These are phyloP conservation scores for Prunella fulvescens DNA, from an alignment of 2,113 vertebrate genomes.

Conservation along the genomic window DNA sequence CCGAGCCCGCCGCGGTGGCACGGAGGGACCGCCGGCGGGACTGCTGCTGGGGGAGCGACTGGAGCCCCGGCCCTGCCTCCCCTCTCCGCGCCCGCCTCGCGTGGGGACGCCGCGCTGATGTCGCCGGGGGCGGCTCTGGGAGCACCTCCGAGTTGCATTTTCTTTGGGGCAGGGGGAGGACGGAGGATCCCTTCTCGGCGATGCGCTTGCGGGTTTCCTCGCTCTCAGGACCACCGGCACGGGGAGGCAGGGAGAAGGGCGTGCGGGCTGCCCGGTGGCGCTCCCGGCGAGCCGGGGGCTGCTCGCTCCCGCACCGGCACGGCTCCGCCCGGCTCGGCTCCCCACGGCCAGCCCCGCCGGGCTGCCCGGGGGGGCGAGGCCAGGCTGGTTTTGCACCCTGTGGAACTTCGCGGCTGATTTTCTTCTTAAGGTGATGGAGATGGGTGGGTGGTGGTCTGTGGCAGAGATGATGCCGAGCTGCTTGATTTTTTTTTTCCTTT, in stretches of 20 bases:
- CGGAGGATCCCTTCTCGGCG: background rate
- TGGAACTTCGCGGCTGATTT: background rate
- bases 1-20: background rate
- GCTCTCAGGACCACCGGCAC: background rate
- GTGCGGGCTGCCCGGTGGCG: background rate
- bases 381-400: background rate
- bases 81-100: background rate
- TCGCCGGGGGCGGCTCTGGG: background rate
- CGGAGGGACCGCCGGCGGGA: background rate
- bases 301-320: background rate
- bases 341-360: background rate
- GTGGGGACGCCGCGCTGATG: background rate
- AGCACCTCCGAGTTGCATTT: background rate
- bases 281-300: background rate
- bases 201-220: background rate
- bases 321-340: background rate
- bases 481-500: rapidly evolving
- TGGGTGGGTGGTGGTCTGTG: background rate
- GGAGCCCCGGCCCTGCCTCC: background rate
- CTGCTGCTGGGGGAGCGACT: background rate
- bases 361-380: background rate
- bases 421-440: background rate
- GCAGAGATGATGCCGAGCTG: background rate
- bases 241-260: background rate
- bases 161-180: background rate